Evolutionary conservation across 2,888 invertebrate species (phyloP), one percentile per base, ranked within the genome.

Genomic region (Limnephilus rhombicus): DNA sequence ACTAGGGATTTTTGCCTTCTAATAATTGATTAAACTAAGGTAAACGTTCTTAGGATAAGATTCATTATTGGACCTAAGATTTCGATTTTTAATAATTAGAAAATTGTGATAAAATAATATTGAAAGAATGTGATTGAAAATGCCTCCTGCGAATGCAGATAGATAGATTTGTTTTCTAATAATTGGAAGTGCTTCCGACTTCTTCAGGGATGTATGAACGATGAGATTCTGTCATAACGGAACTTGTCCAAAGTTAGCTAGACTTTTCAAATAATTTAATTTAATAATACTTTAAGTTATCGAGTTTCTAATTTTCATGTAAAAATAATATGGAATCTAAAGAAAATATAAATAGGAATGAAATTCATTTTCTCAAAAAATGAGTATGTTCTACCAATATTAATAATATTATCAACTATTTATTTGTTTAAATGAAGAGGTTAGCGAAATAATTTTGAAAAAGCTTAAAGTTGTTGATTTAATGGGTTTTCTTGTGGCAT

Each of bases 81-180:
- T 86, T 86, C 85, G 0, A 86, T 29, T 13, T 24, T 11, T 45
- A 29, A 68, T 31, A 53, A n/a, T 53, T 68, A 31, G 31, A 41
- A 34, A 0, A 85, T 80, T 90, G 90, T 90, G 90, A 90, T 90
- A 80, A 68, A 85, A 68, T 53, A 80, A 41, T 31, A 41, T 34
- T 68, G 81, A 90, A 90, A 85, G 68, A 80, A 85, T 90, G 90
- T 90, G 90, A 90, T 90, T 80, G 85, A n/a, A 68, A 29, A 11
- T 90, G 90, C 90, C 90, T 90, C 34, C 90, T 90, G 90, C 90
- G 24, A 49, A 31, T 41, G 90, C 90, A 90, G 90, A 31, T 90
- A 90, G 85, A 85, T 90, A 90, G 83, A 89, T 37, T 68, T 89
- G 80, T 89, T 81, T 89, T 37, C 41, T 89, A 89, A 89, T 80